These are phyloP conservation scores for Paraescarpia echinospica DNA, from an alignment of 1,140 invertebrate genomes.

Conservation along the genomic window DNA sequence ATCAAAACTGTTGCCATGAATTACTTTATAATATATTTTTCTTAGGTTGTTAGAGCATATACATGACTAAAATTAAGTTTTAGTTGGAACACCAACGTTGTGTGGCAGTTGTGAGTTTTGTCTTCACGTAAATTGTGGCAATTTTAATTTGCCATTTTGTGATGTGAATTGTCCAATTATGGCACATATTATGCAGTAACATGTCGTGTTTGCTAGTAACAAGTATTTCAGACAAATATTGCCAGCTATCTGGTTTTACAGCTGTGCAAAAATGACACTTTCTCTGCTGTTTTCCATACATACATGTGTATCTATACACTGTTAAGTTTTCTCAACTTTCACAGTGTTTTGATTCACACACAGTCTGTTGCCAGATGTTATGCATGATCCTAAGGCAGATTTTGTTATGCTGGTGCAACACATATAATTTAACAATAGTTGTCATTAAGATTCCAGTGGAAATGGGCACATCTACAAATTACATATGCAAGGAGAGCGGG, in stretches of 20 bases:
- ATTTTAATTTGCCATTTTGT: background rate
- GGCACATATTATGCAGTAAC: background rate
- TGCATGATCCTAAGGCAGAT: background rate
- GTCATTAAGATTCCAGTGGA: background rate
- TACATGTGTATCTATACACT: background rate
- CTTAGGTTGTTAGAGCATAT: background rate
- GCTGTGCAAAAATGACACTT: background rate
- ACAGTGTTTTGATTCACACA: background rate
- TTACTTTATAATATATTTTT: no score
- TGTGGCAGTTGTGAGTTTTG: no score
- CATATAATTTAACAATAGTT: background rate
- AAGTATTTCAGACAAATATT: background rate
- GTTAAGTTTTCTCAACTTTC: background rate
- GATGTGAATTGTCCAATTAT: background rate
- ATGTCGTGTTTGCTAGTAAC: background rate
- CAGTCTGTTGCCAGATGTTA: background rate
- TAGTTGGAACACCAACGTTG: no score
- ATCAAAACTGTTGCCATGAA: no score
- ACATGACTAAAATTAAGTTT: background rate
- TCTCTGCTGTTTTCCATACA: background rate
- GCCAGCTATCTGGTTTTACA: background rate
- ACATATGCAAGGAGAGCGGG: no score
- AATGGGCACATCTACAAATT: no score
- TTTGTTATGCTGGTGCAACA: background rate
- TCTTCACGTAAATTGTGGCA: no score